A percentile compares a stretch with the other conserved stretches of the same genome.
phyloP scores from a whole-genome alignment of 1,140 invertebrate species.

The Octopus sinensis region DNA sequence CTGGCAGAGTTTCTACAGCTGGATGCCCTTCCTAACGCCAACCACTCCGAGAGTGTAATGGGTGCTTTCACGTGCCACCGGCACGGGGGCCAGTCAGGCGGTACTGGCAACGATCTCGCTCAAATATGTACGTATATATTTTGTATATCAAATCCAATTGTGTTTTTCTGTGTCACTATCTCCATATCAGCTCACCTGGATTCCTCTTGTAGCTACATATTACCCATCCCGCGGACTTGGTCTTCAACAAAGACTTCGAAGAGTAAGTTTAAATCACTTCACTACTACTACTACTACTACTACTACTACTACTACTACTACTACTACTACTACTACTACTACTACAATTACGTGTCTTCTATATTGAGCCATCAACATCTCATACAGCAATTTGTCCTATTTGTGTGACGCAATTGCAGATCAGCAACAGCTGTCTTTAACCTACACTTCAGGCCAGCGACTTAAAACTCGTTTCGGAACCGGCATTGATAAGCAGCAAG shows the following conservation, averaged over 20 bases:
- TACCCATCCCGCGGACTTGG: background rate
- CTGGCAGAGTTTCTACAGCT: too few relatives aligned
- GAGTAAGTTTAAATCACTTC: too few relatives aligned
- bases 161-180: background rate
- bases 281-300: background rate
- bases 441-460: background rate
- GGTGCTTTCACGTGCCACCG: too few relatives aligned
- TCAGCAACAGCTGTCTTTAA: background rate
- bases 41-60: too few relatives aligned
- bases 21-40: too few relatives aligned
- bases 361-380: background rate
- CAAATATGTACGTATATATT: too few relatives aligned
- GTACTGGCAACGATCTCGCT: too few relatives aligned
- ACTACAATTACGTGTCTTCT: background rate
- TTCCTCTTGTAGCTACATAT: background rate
- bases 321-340: background rate
- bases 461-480: background rate
- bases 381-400: background rate
- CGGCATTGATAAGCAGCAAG: background rate
- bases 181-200: too few relatives aligned
- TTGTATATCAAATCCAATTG: background rate
- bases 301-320: background rate
- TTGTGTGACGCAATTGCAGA: background rate
- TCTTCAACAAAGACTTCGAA: too few relatives aligned
- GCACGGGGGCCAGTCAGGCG: too few relatives aligned